Conservation (phyloP, 2,888 invertebrate species). For the Monochamus alternatus region DNA sequence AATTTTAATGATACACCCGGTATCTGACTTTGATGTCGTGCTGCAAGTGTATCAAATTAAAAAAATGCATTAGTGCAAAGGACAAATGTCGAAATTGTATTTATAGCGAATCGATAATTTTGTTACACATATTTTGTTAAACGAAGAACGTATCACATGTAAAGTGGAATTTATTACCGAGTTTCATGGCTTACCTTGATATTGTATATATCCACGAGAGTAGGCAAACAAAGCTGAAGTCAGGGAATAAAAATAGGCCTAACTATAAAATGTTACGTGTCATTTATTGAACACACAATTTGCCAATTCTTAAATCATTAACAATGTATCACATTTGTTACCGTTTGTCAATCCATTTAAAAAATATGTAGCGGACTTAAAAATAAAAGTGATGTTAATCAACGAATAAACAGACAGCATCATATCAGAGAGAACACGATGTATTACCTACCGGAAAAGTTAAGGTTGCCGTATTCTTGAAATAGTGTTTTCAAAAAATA, state of each 20-base stretch:
- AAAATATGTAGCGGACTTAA: background rate
- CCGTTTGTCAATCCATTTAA: background rate
- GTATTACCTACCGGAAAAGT: too few species aligned
- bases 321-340: background rate
- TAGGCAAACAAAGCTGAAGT: background rate
- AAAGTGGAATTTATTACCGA: background rate
- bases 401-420: too few species aligned
- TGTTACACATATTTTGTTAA: too few species aligned
- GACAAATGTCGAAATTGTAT: background rate
- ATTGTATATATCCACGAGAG: background rate
- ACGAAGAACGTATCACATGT: background rate
- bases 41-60: too few species aligned
- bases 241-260: constrained; percentile 4
- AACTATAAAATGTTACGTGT: background rate
- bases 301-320: constrained; percentile 10
- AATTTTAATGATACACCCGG: too few species aligned
- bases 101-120: too few species aligned
- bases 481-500: too few species aligned
- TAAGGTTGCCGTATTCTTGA: too few species aligned
- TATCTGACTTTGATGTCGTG: too few species aligned
- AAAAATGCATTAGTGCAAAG: background rate
- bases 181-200: constrained; percentile 6
- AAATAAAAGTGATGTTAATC: constrained; percentile 7
- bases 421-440: too few species aligned
- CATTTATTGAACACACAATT: background rate